Conservation (phyloP, 2,888 invertebrate species). For the Tipula helvola region DNA sequence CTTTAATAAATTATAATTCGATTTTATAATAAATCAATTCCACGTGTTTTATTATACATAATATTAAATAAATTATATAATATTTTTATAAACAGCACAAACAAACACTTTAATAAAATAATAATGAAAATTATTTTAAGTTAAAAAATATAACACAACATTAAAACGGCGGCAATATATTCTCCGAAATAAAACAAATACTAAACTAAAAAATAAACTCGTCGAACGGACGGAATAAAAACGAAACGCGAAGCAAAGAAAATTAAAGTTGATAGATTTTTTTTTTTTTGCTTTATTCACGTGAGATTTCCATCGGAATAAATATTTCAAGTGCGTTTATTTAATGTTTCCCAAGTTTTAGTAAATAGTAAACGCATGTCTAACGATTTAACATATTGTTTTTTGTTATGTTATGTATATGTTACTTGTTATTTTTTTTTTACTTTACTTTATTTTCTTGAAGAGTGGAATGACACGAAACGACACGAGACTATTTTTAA, state of each 20-base stretch:
- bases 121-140: not conserved
- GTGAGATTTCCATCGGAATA: not conserved
- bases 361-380: not conserved
- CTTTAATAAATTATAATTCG: not conserved
- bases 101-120: not conserved
- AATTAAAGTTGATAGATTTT: not conserved
- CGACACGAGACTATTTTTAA: conserved; percentile 8
- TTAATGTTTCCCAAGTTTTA: not conserved
- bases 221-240: not conserved
- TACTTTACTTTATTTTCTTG: not conserved
- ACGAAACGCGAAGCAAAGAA: not conserved
- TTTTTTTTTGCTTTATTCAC: not conserved
- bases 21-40: not conserved
- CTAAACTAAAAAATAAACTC: not conserved
- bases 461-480: conserved; percentile 8
- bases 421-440: not conserved
- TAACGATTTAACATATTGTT: not conserved
- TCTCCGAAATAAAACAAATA: conserved; percentile 4
- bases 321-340: not conserved
- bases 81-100: not conserved
- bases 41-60: not conserved
- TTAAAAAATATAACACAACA: not conserved
- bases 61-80: not conserved
- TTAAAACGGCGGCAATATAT: conserved; percentile 4
- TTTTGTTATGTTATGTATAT: not conserved